Evolutionary conservation across 2,888 invertebrate species (phyloP), one percentile per base, ranked within the genome.

Genomic region (Erebia aethiops): DNA sequence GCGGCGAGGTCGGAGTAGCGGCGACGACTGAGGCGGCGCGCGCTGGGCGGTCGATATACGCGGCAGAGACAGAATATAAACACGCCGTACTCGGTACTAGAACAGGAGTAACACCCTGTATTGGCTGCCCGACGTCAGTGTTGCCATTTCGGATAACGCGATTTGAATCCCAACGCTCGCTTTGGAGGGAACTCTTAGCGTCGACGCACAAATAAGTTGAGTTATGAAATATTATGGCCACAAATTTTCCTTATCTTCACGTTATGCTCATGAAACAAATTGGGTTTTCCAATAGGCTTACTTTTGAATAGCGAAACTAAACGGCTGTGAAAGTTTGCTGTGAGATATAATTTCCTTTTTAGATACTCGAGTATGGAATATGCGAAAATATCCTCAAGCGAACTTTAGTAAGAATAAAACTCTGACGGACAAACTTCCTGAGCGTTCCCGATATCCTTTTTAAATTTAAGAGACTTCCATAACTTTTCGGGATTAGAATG

Each of bases 41-140:
- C 87, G 87, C 87, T 80, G 77, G 79, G 78, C 87, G 92, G 91
- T 93, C 92, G 92, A 93, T 92, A 93, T 86, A 88, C 90, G 90
- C 86, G 89, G 87, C 88, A 91, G 92, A 91, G 88, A 86, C 88
- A 91, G 92, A 91, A 92, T 90, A n/a, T n/a, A 92, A 93, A 92
- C 92, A 92, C 87, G 83, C 87, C 89, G 90, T 89, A 90, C 90
- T 84, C 85, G 84, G 80, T 49, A 58, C 65, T 66, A 66, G 65
- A 56, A 46, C 43, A 81, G 84, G 82, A 84, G 82, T 82, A 67
- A 76, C 77, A 77, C 79, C 79, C 84, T 79, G 81, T 86, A 87
- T 89, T 90, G 86, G 90, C 88, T 87, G 83, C 81, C 75, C 79
- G 71, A 72, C 75, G 60, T 72, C 71, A 81, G 83, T 87, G 84